Percentiles rank a stretch among this genome's conserved stretches.
Conservation (phyloP, 2,888 invertebrate species). For the Eilema sororculum region DNA sequence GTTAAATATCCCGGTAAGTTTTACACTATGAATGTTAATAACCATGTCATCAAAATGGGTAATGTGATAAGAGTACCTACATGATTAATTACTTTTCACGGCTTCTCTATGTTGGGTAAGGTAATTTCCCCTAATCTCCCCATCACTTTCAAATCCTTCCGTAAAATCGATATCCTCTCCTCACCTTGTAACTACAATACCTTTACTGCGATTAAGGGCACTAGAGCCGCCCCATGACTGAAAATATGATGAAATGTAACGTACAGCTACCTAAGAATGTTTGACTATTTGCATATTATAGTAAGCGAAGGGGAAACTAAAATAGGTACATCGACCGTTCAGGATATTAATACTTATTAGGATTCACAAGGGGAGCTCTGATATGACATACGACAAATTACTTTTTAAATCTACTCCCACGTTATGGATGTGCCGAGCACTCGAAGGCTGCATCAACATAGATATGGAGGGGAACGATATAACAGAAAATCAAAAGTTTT, state of each 20-base stretch:
- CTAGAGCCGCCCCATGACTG: background rate
- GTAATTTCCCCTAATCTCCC: no score
- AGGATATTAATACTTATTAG: constrained; percentile 64
- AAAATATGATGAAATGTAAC: background rate
- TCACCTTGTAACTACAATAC: background rate
- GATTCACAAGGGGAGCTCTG: constrained; percentile 57
- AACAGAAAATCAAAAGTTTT: background rate
- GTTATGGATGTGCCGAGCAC: constrained; percentile 13
- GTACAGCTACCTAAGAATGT: background rate
- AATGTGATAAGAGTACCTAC: no score
- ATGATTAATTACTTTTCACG: no score
- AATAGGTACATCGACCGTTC: constrained; percentile 25
- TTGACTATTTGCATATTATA: constrained; percentile 15
- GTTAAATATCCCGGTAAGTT: no score
- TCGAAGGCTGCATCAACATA: constrained; percentile 5
- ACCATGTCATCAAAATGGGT: no score
- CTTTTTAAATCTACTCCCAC: constrained; percentile 32
- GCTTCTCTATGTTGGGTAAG: no score
- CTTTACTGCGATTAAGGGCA: background rate
- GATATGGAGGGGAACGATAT: constrained; percentile 2
- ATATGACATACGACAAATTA: constrained; percentile 56
- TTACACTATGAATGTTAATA: no score
- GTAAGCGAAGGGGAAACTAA: constrained; percentile 18
- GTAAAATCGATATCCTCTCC: background rate
- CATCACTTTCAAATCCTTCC: background rate